Conservation (phyloP, 2,888 invertebrate genomes). For the Mesorhabditis belari region DNA sequence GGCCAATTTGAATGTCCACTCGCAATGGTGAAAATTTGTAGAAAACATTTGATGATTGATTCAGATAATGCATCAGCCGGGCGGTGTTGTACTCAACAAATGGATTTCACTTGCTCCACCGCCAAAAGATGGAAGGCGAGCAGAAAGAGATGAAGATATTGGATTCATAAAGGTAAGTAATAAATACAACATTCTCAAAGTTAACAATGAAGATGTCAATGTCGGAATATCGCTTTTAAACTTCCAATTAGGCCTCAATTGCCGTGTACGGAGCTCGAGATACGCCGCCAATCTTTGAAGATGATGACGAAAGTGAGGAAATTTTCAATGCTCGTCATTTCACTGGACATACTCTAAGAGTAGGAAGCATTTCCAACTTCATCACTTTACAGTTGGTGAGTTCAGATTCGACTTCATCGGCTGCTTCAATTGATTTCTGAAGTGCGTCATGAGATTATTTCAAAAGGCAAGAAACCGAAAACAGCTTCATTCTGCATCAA, state of each 20-base stretch:
- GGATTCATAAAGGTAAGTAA: slow-evolving; percentile 43
- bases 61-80: slow-evolving; percentile 16
- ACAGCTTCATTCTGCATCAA: slow-evolving; percentile 9
- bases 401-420: slow-evolving; percentile 30
- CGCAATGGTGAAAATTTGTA: background rate
- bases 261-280: slow-evolving; percentile 30
- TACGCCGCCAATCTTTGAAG: slow-evolving; percentile 24
- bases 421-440: slow-evolving; percentile 23
- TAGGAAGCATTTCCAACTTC: slow-evolving; percentile 2
- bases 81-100: slow-evolving; percentile 25
- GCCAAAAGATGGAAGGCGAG: slow-evolving; percentile 20
- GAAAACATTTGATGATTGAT: slow-evolving; percentile 6
- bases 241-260: slow-evolving; percentile 15
- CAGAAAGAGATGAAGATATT: slow-evolving; percentile 28
- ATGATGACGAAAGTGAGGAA: slow-evolving; percentile 26
- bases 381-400: background rate
- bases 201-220: background rate
- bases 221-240: background rate
- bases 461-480: slow-evolving; percentile 9
- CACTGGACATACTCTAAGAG: slow-evolving; percentile 26
- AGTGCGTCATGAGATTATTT: slow-evolving; percentile 9
- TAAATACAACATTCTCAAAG: too few species aligned
- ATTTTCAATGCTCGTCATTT: slow-evolving; percentile 37
- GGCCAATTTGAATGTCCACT: background rate
- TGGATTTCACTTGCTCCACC: slow-evolving; percentile 37